Conservation (phyloP, 2,797 vertebrate species). For the Cyprinella venusta region DNA sequence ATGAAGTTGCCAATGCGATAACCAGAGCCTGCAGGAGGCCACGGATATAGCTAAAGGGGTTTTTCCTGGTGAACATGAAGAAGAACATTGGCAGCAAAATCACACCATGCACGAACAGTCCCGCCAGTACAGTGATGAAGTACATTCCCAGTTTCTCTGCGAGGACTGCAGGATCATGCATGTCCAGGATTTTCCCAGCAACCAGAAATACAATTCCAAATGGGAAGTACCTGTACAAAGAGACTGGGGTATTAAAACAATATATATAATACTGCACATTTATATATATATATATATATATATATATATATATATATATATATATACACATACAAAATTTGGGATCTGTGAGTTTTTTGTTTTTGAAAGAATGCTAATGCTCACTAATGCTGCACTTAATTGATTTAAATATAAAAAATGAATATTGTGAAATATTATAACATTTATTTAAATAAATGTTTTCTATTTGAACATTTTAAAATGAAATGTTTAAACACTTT, state of each 20-base stretch:
- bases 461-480: too few relatives aligned
- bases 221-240: conserved; percentile 84
- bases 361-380: too few relatives aligned
- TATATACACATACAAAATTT: too few relatives aligned
- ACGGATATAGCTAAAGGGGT: conserved; percentile 84
- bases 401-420: too few relatives aligned
- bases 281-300: too few relatives aligned
- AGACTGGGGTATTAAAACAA: neutral
- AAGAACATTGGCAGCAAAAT: conserved; percentile 84
- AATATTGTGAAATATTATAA: too few relatives aligned
- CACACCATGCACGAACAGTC: conserved; percentile 83
- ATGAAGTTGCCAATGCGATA: conserved; percentile 89
- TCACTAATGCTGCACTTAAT: too few relatives aligned
- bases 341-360: too few relatives aligned
- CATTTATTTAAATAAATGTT: too few relatives aligned
- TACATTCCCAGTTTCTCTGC: conserved; percentile 89
- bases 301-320: too few relatives aligned
- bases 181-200: conserved; percentile 90
- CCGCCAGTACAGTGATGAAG: conserved; percentile 83
- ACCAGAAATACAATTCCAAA: conserved; percentile 91
- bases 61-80: conserved; percentile 82
- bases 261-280: neutral
- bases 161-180: conserved; percentile 83
- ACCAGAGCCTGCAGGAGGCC: conserved; percentile 89
- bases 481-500: too few relatives aligned